A percentile compares a stretch with the other conserved stretches of the same genome.
Conservation (phyloP, 2,113 vertebrate species). For the Ageneiosus marmoratus region DNA sequence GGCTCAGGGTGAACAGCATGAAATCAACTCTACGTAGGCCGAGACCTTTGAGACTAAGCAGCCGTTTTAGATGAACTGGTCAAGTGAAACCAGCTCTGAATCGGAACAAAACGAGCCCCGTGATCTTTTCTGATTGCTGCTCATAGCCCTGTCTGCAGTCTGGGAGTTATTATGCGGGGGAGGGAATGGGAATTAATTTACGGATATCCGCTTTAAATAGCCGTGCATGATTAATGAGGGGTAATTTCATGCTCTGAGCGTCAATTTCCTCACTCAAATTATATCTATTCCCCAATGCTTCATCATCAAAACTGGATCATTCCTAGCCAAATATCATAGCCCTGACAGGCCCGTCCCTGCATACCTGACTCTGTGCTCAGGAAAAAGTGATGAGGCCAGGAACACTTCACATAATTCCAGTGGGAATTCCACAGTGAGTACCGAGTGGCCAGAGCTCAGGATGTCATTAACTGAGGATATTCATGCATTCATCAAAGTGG, state of each 20-base stretch:
- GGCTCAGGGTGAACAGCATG: slow-evolving; percentile 21
- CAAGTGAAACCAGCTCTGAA: slow-evolving; percentile 26
- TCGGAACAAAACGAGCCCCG: slow-evolving; percentile 34
- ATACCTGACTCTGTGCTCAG: slow-evolving; percentile 45
- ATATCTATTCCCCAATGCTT: slow-evolving; percentile 67
- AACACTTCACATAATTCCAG: slow-evolving; percentile 34
- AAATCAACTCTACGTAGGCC: slow-evolving; percentile 27
- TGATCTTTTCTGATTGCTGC: slow-evolving; percentile 50
- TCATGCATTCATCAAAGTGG: slow-evolving; percentile 14
- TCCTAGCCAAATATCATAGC: slow-evolving; percentile 61
- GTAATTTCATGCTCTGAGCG: slow-evolving; percentile 77
- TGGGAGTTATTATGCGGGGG: slow-evolving; percentile 65
- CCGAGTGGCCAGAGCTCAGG: slow-evolving; percentile 22
- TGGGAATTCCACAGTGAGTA: background rate
- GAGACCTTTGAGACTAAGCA: slow-evolving; percentile 10
- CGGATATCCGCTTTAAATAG: slow-evolving; percentile 65
- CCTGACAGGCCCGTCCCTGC: slow-evolving; percentile 39
- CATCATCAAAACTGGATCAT: slow-evolving; percentile 63
- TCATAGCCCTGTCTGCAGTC: slow-evolving; percentile 39
- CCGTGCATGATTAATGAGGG: slow-evolving; percentile 76
- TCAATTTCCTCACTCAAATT: slow-evolving; percentile 73
- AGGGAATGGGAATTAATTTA: slow-evolving; percentile 70
- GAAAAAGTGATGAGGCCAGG: slow-evolving; percentile 23
- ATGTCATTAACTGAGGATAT: slow-evolving; percentile 34
- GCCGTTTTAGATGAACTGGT: slow-evolving; percentile 5